Evolutionary conservation across 2,113 vertebrate species (phyloP).

Genomic region (Halcyon malimbica): DNA sequence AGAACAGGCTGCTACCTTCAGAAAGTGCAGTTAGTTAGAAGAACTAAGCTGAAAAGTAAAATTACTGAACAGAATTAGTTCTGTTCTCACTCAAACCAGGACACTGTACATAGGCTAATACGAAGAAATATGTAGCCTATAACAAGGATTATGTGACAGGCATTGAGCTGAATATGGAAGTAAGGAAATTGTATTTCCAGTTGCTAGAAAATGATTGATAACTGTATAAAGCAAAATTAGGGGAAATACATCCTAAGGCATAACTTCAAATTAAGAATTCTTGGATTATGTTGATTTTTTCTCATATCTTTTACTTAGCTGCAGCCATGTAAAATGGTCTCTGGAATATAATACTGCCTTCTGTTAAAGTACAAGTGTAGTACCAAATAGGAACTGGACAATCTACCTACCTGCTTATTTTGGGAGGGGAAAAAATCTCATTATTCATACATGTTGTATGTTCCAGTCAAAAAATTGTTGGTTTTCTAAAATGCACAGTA

Average conservation of each 20-base stretch:
- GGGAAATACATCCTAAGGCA: background rate
- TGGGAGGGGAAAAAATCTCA: accelerated
- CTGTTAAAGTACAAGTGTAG: background rate
- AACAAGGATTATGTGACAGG: background rate
- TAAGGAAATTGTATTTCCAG: background rate
- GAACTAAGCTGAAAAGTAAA: too few species aligned
- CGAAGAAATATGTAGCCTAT: background rate
- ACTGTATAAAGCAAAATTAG: background rate
- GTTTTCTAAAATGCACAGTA: background rate
- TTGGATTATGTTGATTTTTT: background rate
- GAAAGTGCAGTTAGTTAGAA: too few species aligned
- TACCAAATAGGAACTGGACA: background rate
- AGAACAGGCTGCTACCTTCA: too few species aligned
- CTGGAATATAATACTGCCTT: background rate
- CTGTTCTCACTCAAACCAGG: too few species aligned
- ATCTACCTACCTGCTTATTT: background rate
- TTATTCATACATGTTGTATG: background rate
- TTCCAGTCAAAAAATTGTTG: background rate
- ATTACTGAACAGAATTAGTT: too few species aligned
- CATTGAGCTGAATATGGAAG: background rate
- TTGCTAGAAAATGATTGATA: background rate
- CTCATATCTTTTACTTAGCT: background rate
- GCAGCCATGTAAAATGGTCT: background rate
- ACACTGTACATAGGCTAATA: background rate
- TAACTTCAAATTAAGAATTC: background rate